Base-by-base conservation (phyloP, 2,797 vertebrate species). In the Spea hammondii region DNA sequence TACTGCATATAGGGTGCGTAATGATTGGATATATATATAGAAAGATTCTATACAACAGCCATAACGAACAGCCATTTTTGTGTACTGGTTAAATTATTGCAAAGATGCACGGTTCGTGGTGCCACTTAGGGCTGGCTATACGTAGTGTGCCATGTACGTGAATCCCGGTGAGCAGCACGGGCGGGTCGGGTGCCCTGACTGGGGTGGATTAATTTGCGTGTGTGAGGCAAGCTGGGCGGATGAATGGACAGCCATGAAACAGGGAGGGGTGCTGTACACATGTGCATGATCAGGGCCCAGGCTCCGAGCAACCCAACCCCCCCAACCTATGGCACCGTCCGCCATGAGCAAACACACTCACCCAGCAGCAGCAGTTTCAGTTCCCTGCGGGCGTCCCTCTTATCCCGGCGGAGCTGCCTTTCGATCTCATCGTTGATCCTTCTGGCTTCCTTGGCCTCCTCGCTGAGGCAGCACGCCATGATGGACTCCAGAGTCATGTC, bases 401-500 rank as follows among this genome's bases (percentile, higher is more conserved):
- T 96, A 84, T 96, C 95, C 89, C 95, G 91, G 86, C 95, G 94
- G 84, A 96, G 95, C 92, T 97, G 95, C 89, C 95, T 90, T 79
- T 97, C 95, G 87, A 96, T 97, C 93, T 97, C 96, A 87, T 95
- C 95, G 94, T 96, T 97, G 94, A 97, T 96, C 92, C 96, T 78
- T 87, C 94, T 85, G 75, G 95, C 95, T 92, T 97, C 95, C 86
- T 97, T 97, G 88, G 94, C 95, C 93, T 97, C 96, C 87, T 97
- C 96, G 86, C 94, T 97, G 90, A 97, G 94, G 94, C 96, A 97
- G 89, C 96, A 97, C 94, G 96, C 93, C 96, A 97, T 97, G 86
- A 97, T 95, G 94, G 96, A 96, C 88, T 97, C 95, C 92, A 97
- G 88, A 91, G 95, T 97, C 96, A 97, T 97, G 89, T 89, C 95